Base-by-base conservation (phyloP, 1,140 invertebrate species). In the Venturia canescens region DNA sequence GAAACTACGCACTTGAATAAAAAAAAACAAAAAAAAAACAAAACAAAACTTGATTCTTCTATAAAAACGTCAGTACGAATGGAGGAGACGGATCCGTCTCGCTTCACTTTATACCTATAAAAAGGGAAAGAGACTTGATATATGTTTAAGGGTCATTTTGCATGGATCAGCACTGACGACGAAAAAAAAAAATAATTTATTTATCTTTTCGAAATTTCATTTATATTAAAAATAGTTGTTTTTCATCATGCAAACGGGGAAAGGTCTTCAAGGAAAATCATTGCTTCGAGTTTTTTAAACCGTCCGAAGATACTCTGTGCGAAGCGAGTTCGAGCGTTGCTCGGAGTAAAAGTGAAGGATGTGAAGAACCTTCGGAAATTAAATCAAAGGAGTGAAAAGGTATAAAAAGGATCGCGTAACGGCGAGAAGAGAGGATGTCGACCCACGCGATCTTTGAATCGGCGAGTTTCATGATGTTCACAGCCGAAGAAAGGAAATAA, bases 401-500 rank as follows among this genome's bases (percentile, higher is more conserved):
- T 71, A 29, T 71, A 26, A 34, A 48, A 38, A n/a, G 11, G 18
- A 15, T 57, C 38, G 72, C 38, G 53, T 76, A 74, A 74, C 26
- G 60, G 29, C 53, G 26, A 29, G 57, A 31, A 53, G 71, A 74
- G 48, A 53, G 71, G 26, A 27, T 53, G 27, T 53, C 71, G 48
- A 74, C 72, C 72, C 50, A 76, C 72, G 72, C 53, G 29, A 18
- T 76, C 72, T 63, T 76, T 21, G 72, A 63, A 76, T 34, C 18
- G 4, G 18, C 53, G 53, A 11, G 29, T 29, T 9, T 76, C 21
- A 76, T 76, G 72, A 18, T 38, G 16, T 26, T 21, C 31, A 74
- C 72, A 27, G 23, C 27, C 0, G 27, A 60, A 9, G 1, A 27
- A 27, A 13, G 63, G 72, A n/a, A n/a, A 76, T 21, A 29, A 29